These are phyloP conservation scores for Pseudobourletiella spinata DNA, from an alignment of 1,140 invertebrate species.

Conservation along the genomic window DNA sequence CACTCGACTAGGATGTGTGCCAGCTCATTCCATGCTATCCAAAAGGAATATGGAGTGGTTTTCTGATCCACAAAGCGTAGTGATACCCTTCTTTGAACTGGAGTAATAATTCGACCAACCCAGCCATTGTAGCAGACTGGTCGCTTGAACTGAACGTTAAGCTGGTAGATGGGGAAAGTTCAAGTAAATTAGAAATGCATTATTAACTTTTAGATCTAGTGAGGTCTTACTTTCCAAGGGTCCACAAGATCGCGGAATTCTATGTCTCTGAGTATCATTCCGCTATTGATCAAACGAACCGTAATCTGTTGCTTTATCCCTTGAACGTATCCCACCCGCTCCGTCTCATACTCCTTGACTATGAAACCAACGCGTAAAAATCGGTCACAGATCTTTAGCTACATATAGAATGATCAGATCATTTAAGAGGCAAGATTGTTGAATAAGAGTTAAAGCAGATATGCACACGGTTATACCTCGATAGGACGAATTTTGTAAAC, in stretches of 20 bases:
- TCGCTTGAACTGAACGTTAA: slow-evolving; percentile 1
- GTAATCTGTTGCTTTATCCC: slow-evolving; percentile 2
- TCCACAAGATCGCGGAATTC: neutral
- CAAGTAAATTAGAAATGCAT: too few species aligned
- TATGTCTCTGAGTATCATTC: neutral
- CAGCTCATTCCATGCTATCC: slow-evolving; percentile 2
- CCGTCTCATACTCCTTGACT: slow-evolving; percentile 1
- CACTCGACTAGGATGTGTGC: slow-evolving; percentile 3
- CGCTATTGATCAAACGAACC: neutral
- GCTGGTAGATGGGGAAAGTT: neutral
- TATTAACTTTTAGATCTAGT: neutral
- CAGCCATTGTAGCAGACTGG: slow-evolving; percentile 2
- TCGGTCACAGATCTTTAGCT: slow-evolving; percentile 7
- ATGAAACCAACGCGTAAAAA: neutral
- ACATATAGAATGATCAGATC: neutral
- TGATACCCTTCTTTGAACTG: neutral
- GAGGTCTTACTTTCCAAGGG: slow-evolving; percentile 3
- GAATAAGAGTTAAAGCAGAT: too few species aligned
- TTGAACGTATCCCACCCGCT: slow-evolving; percentile 1
- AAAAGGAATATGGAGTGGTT: neutral
- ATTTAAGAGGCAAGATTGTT: neutral
- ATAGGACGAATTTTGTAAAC: neutral
- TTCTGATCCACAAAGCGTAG: neutral
- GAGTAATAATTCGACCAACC: neutral
- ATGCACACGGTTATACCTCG: too few species aligned